These are phyloP conservation scores for Hydrophis major DNA, from an alignment of 2,797 vertebrate species.

Conservation along the genomic window DNA sequence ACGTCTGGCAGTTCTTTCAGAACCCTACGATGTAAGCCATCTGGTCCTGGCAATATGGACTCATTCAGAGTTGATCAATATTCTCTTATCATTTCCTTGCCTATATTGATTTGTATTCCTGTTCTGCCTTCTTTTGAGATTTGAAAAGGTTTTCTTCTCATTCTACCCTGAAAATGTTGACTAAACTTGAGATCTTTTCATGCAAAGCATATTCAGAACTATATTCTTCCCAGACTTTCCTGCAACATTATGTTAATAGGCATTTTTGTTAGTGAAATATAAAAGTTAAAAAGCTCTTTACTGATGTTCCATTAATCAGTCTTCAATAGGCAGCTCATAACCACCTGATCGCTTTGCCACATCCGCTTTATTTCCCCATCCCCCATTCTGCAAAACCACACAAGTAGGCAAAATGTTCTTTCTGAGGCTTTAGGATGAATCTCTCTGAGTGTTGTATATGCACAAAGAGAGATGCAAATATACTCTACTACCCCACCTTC, in stretches of 20 bases:
- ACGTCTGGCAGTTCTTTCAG: neutral
- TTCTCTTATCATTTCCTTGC: neutral
- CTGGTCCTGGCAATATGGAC: neutral
- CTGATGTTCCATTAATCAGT: neutral
- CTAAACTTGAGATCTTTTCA: neutral
- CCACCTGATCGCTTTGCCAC: conserved; percentile 9
- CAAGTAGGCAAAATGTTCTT: conserved; percentile 36
- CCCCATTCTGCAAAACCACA: conserved; percentile 21
- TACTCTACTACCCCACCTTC: conserved; percentile 13
- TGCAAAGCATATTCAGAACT: neutral
- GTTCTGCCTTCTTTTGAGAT: neutral
- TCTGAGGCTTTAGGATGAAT: conserved; percentile 40
- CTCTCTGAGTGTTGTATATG: neutral
- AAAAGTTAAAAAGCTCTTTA: neutral
- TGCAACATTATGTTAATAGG: neutral
- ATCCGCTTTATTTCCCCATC: neutral
- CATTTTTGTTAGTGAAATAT: neutral
- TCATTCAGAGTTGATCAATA: neutral
- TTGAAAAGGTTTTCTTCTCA: neutral
- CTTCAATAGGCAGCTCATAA: neutral
- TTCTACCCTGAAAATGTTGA: neutral
- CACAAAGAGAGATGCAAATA: neutral
- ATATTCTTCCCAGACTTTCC: neutral
- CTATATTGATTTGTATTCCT: neutral
- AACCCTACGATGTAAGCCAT: neutral